Evolutionary conservation across 2,888 invertebrate species (phyloP).

Genomic region (Drosophila ezoana): DNA sequence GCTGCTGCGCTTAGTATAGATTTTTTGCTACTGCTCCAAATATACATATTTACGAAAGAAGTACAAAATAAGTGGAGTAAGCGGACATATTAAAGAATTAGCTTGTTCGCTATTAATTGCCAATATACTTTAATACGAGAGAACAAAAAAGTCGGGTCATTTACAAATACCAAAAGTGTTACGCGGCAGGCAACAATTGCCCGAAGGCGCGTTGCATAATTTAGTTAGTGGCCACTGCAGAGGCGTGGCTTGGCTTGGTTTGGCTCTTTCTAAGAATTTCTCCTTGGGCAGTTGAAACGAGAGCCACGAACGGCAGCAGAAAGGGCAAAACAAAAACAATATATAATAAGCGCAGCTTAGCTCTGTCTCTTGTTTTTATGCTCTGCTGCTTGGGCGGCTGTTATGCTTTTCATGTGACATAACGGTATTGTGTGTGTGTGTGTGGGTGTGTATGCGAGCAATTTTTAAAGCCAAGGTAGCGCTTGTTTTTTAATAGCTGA

Average conservation of each 20-base stretch:
- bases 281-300: constrained; percentile 26
- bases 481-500: constrained; percentile 7
- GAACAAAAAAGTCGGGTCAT: constrained; percentile 4
- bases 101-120: constrained; percentile 40
- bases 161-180: constrained; percentile 20
- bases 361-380: constrained; percentile 29
- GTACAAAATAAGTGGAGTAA: constrained; percentile 28
- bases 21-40: constrained; percentile 43
- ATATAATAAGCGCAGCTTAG: constrained; percentile 59
- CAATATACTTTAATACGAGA: constrained; percentile 3
- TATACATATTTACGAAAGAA: constrained; percentile 30
- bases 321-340: constrained; percentile 47
- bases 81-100: constrained; percentile 20
- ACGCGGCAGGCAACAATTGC: constrained; percentile 38
- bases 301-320: constrained; percentile 29
- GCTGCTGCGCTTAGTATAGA: constrained; percentile 54
- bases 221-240: constrained; percentile 21
- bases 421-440: constrained; percentile 57
- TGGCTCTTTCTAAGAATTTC: constrained; percentile 25
- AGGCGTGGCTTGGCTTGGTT: constrained; percentile 10
- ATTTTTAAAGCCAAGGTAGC: constrained; percentile 26
- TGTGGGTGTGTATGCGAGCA: constrained; percentile 11
- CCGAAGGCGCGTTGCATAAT: constrained; percentile 52
- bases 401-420: constrained; percentile 64
- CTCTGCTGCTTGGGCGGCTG: constrained; percentile 30